phyloP scores from a whole-genome alignment of 2,888 invertebrate species.

The Teleiodes luculella region DNA sequence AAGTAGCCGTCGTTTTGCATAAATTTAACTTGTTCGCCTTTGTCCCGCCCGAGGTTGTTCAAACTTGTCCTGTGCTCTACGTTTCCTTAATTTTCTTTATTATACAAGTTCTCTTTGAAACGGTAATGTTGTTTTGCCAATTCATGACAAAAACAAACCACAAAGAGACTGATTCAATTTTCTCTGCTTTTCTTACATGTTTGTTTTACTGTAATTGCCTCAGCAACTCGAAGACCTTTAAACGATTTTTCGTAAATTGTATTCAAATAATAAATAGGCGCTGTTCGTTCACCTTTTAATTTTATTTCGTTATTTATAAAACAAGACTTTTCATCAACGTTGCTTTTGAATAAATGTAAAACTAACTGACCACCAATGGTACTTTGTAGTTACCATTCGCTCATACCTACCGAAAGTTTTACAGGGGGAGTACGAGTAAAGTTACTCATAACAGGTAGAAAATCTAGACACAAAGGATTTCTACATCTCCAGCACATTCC shows the following conservation, averaged over 20 bases:
- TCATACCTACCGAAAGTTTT: too few species aligned
- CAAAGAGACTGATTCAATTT: not conserved
- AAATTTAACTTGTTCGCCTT: slow-evolving; percentile 7
- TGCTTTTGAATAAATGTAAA: too few species aligned
- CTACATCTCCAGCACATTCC: not conserved
- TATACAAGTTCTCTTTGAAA: slow-evolving; percentile 22
- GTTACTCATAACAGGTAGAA: too few species aligned
- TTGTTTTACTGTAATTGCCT: not conserved
- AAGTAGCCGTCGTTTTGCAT: slow-evolving; percentile 1
- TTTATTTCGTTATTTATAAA: too few species aligned
- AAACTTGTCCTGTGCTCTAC: not conserved
- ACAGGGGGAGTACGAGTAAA: too few species aligned
- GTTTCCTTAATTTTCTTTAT: slow-evolving; percentile 23
- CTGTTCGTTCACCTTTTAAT: too few species aligned
- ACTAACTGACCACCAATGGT: too few species aligned
- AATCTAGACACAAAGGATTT: too few species aligned
- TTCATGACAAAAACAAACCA: slow-evolving; percentile 3
- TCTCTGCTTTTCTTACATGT: not conserved
- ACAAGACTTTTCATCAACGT: too few species aligned
- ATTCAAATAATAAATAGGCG: too few species aligned
- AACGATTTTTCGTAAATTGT: not conserved
- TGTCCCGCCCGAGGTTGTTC: not conserved
- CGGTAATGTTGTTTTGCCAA: slow-evolving; percentile 5
- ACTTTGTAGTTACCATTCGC: too few species aligned
- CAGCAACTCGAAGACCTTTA: not conserved